Evolutionary conservation across 1,140 invertebrate genomes (phyloP), one percentile per base, ranked within the genome.

Genomic region (Thaumatotibia leucotreta): DNA sequence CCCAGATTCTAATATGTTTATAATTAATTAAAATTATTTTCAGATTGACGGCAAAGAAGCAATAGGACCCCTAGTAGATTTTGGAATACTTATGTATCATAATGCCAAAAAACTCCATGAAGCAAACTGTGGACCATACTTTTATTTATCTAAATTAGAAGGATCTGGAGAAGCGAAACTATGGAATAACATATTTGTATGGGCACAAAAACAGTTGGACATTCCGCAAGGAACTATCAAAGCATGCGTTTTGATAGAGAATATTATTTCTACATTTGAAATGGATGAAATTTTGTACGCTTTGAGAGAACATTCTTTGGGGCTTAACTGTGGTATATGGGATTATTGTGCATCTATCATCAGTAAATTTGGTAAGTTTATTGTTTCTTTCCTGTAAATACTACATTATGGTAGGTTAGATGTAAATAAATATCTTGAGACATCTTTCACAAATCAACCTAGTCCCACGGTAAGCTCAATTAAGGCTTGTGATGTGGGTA

Each of bases 261-360:
- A 95, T 84, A 93, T 96, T 66, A 74, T 95, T 14, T 94, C 94
- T 0, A 90, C 92, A 5, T 95, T 94, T 91, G 93, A 95, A 86
- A 92, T 95, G 89, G 94, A 96, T 35, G 93, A 95, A 74, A 96
- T 96, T 68, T 88, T 95, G 17, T 95, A 92, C 83, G 93, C 93
- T 35, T 77, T 96, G 17, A 92, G 85, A 69, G 93, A 95, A 33
- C 94, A 95, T 87, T 94, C 94, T 14, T 82, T 95, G 24, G 95
- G 95, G 17, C 86, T 96, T 0, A 96, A 95, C 75, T 96, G 95
- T 89, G 95, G 95, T 4, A 95, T 95, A 69, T 96, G 95, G 95
- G 95, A 96, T 82, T 96, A 96, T 77, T 93, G 93, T 66, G 95
- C 95, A 4, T 95, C 94, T 5, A 94, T 95, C 65, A 94, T 96